These are phyloP conservation scores for Chanos chanos DNA, from an alignment of 2,797 vertebrate genomes.

Conservation along the genomic window DNA sequence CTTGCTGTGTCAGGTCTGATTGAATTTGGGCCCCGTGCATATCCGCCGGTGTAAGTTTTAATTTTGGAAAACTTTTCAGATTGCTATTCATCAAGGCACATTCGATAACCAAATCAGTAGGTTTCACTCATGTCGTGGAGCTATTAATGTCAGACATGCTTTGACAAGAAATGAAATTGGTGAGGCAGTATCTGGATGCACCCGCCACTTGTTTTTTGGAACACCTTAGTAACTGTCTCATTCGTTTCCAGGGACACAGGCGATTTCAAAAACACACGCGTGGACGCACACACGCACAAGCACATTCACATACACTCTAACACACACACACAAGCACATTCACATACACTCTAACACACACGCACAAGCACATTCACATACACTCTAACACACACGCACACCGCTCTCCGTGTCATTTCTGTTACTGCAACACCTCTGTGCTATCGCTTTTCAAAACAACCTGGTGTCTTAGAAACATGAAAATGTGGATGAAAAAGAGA, in stretches of 20 bases:
- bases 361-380: neutral
- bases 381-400: neutral
- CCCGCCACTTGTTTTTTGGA: neutral
- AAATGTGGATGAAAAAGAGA: neutral
- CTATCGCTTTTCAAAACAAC: neutral
- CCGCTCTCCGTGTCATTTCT: neutral
- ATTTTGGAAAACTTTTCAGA: neutral
- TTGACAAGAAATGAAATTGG: neutral
- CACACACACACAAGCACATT: neutral
- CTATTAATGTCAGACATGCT: neutral
- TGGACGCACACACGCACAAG: neutral
- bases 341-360: neutral
- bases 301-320: neutral
- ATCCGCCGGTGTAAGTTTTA: too few relatives aligned
- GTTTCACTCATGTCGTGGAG: neutral
- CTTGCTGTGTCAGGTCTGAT: too few relatives aligned
- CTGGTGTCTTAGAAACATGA: neutral
- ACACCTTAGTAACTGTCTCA: slow-evolving; percentile 20
- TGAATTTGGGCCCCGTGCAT: too few relatives aligned
- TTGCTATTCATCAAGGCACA: neutral
- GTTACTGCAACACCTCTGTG: neutral
- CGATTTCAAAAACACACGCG: too few relatives aligned
- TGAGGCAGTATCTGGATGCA: neutral
- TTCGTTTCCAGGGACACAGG: slow-evolving; percentile 7
- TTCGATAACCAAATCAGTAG: neutral